Evolutionary conservation across 2,113 vertebrate species (phyloP).

Genomic region (Benitochromis conjunctus): DNA sequence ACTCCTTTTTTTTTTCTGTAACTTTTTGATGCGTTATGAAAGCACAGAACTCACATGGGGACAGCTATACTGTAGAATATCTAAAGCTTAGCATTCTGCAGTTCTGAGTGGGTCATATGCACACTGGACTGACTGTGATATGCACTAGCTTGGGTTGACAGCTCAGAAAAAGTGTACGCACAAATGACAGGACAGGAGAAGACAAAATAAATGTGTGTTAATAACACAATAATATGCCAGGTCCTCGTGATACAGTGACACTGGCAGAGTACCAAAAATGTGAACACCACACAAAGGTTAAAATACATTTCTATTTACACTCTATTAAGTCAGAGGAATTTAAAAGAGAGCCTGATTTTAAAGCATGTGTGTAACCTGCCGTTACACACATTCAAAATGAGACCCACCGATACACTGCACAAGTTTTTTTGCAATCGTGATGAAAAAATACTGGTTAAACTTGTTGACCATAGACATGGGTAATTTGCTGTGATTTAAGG

Average conservation of each 20-base stretch:
- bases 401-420: not conserved
- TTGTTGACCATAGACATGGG: not conserved
- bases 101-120: not conserved
- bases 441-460: not conserved
- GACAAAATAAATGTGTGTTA: not conserved
- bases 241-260: not conserved
- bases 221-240: no score
- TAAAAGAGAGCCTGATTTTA: not conserved
- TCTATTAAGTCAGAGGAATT: not conserved
- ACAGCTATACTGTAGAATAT: not conserved
- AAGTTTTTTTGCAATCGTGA: not conserved
- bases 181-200: not conserved
- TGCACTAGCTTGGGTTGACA: not conserved
- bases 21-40: not conserved
- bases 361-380: not conserved
- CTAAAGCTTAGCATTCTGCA: not conserved
- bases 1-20: not conserved
- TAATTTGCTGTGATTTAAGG: not conserved
- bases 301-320: not conserved
- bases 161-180: not conserved
- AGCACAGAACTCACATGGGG: not conserved
- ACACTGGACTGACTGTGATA: constrained; percentile 4
- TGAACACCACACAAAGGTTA: not conserved
- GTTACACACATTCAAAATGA: not conserved
- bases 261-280: not conserved